Evolutionary conservation across 2,113 vertebrate species (phyloP).

Genomic region (Rhabdornis inornatus): DNA sequence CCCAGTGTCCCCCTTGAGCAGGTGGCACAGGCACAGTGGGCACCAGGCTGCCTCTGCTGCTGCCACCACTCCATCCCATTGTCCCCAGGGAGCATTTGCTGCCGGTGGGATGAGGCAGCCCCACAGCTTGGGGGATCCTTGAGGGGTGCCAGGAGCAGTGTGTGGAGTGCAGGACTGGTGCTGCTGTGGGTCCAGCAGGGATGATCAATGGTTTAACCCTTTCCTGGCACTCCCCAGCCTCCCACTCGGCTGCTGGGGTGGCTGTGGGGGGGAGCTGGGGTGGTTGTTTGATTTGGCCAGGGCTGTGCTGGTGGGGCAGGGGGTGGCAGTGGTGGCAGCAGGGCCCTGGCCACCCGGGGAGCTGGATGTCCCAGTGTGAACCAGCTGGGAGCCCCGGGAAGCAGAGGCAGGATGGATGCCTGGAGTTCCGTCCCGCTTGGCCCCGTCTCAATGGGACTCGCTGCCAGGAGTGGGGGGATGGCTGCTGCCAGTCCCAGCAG

Average conservation of each 20-base stretch:
- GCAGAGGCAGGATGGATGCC: constrained; percentile 64
- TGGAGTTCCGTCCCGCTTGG: constrained; percentile 63
- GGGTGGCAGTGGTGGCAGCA: not conserved
- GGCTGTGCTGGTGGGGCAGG: not conserved
- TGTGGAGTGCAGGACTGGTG: not conserved
- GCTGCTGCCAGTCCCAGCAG: not conserved
- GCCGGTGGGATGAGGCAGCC: not conserved
- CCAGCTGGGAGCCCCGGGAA: not conserved
- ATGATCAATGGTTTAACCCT: not conserved
- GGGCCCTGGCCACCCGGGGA: constrained; percentile 3
- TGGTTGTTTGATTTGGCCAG: not conserved
- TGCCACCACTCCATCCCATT: accelerated
- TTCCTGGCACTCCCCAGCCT: not conserved
- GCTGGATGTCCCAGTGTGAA: constrained; percentile 63
- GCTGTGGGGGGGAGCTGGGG: not conserved
- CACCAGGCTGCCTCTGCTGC: not conserved
- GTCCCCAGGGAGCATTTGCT: not conserved
- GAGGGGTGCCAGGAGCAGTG: not conserved
- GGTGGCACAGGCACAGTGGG: not conserved
- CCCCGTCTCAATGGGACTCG: constrained; percentile 11
- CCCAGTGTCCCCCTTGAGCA: not conserved
- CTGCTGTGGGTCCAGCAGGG: not conserved
- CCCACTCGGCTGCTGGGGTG: accelerated
- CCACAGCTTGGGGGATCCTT: not conserved
- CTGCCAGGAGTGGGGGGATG: not conserved